A percentile compares a stretch with the other conserved stretches of the same genome.
These are phyloP conservation scores for Anser cygnoides DNA, from an alignment of 2,113 vertebrate genomes.

Conservation along the genomic window DNA sequence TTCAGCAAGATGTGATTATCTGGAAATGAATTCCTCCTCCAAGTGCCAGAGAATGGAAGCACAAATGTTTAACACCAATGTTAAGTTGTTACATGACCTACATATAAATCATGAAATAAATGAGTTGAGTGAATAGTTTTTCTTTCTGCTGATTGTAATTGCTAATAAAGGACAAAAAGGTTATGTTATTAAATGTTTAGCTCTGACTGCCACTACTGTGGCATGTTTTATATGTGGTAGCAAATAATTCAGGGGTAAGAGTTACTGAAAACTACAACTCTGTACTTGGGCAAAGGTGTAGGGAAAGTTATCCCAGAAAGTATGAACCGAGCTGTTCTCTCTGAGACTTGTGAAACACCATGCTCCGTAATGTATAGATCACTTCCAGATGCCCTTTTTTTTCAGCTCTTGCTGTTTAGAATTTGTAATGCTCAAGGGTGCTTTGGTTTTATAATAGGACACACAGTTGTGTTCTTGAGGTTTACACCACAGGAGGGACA, in stretches of 20 bases:
- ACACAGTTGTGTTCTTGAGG: conserved; percentile 18
- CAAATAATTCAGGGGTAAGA: conserved; percentile 58
- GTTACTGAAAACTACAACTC: conserved; percentile 68
- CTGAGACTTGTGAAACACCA: conserved; percentile 65
- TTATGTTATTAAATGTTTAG: conserved; percentile 57
- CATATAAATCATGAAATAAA: conserved; percentile 63
- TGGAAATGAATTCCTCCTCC: conserved; percentile 67
- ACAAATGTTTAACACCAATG: conserved; percentile 72
- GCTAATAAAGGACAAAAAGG: conserved; percentile 72
- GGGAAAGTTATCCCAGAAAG: conserved; percentile 66
- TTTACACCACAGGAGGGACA: conserved; percentile 31
- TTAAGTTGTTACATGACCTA: conserved; percentile 66
- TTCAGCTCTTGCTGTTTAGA: conserved; percentile 55
- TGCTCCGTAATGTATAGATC: conserved; percentile 53
- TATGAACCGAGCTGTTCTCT: conserved; percentile 56
- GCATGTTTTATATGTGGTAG: conserved; percentile 60
- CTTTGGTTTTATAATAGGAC: conserved; percentile 25
- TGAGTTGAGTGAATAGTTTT: conserved; percentile 59
- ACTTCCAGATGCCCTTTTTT: conserved; percentile 57
- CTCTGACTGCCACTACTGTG: conserved; percentile 55
- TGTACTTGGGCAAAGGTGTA: conserved; percentile 64
- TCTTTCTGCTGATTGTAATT: conserved; percentile 64
- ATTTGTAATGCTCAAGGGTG: conserved; percentile 50
- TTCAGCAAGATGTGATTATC: conserved; percentile 93
- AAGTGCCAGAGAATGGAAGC: conserved; percentile 78